Evolutionary conservation across 2,113 vertebrate genomes (phyloP).

Genomic region (Lepus americanus): DNA sequence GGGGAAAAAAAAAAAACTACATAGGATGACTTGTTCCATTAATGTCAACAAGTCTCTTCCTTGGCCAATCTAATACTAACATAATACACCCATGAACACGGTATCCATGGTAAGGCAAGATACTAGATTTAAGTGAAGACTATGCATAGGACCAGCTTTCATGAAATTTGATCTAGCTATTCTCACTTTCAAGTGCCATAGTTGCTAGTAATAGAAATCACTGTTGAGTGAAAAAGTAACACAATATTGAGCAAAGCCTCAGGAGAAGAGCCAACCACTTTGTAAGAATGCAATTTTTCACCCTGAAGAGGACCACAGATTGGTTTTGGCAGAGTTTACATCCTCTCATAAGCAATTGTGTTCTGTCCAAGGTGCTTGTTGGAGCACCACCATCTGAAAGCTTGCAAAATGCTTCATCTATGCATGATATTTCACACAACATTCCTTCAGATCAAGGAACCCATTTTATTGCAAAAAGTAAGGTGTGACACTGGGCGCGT

Average conservation of each 20-base stretch:
- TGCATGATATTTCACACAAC: background rate
- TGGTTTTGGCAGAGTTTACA: background rate
- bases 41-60: background rate
- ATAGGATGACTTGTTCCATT: background rate
- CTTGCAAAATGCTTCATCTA: background rate
- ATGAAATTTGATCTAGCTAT: background rate
- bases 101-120: background rate
- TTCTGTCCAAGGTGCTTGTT: background rate
- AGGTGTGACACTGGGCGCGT: background rate
- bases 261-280: background rate
- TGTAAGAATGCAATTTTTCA: background rate
- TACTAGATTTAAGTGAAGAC: background rate
- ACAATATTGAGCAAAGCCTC: background rate
- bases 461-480: background rate
- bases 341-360: background rate
- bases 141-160: background rate
- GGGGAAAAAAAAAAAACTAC: no score
- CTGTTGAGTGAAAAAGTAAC: background rate
- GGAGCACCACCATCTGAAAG: background rate
- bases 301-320: background rate
- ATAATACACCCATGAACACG: background rate
- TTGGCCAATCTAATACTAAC: background rate
- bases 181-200: background rate
- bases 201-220: background rate
- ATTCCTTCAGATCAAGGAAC: background rate